These are phyloP conservation scores for Lissocephala sabroskyi DNA, from an alignment of 2,888 invertebrate species.

Conservation along the genomic window DNA sequence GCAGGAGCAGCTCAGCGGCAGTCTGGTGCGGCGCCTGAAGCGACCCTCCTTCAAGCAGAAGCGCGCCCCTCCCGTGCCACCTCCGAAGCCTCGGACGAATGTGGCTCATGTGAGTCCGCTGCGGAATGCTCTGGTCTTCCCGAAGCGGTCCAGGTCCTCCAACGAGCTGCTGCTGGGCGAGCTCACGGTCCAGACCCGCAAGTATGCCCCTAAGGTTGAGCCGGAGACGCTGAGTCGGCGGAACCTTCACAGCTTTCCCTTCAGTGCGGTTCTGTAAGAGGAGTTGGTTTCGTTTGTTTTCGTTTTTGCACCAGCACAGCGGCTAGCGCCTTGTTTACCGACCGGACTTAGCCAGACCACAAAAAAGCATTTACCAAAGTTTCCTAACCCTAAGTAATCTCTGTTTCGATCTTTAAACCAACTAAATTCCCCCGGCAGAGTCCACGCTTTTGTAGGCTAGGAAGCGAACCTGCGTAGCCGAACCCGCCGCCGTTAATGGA, in stretches of 20 bases:
- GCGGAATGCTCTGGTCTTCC: conserved; percentile 51
- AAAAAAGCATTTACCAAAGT: background rate
- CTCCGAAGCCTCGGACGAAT: conserved; percentile 43
- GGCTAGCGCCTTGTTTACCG: background rate
- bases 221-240: background rate
- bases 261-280: background rate
- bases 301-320: conserved; percentile 12
- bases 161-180: conserved; percentile 67
- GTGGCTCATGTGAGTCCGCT: conserved; percentile 44
- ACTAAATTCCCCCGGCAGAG: conserved; percentile 33
- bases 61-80: conserved; percentile 46
- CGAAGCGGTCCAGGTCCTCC: conserved; percentile 66
- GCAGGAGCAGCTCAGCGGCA: conserved; percentile 57
- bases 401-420: conserved; percentile 15
- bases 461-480: conserved; percentile 13
- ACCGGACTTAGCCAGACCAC: no score
- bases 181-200: conserved; percentile 60
- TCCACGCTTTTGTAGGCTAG: conserved; percentile 48
- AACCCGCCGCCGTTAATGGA: conserved; percentile 12
- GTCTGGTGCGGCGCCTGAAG: conserved; percentile 68
- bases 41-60: conserved; percentile 50
- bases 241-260: background rate
- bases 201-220: conserved; percentile 55
- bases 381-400: conserved; percentile 13
- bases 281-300: background rate